These are phyloP conservation scores for Ophion ventricosus DNA, from an alignment of 2,888 invertebrate genomes.

Conservation along the genomic window DNA sequence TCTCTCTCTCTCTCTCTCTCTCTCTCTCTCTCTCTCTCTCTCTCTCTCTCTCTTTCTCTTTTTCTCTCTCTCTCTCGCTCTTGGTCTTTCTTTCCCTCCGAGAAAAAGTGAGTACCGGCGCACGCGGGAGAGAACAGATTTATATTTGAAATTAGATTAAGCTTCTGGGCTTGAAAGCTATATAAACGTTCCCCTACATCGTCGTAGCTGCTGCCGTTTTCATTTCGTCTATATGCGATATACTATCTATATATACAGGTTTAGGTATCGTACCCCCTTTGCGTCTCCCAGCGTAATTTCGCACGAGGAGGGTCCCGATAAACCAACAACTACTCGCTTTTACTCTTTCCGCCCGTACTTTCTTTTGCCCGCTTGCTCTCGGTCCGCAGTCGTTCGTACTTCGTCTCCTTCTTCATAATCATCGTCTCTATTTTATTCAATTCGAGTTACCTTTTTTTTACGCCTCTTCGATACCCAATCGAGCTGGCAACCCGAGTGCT, in stretches of 20 bases:
- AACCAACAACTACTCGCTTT: constrained; percentile 78
- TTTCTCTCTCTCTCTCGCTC: constrained; percentile 39
- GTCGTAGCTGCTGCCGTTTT: constrained; percentile 70
- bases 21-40: constrained; percentile 39
- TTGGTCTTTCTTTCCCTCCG: constrained; percentile 46
- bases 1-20: constrained; percentile 40
- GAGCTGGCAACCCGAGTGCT: constrained; percentile 40
- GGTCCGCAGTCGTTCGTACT: constrained; percentile 9
- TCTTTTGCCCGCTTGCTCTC: constrained; percentile 20
- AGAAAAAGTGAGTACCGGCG: constrained; percentile 69
- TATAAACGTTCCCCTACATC: constrained; percentile 79
- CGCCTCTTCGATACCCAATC: constrained; percentile 49
- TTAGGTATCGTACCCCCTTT: constrained; percentile 36
- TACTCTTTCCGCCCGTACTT: constrained; percentile 56
- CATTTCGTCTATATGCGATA: constrained; percentile 42
- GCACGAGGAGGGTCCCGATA: constrained; percentile 79
- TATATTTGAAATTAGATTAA: constrained; percentile 84
- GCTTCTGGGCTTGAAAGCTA: constrained; percentile 83
- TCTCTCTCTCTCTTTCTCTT: constrained; percentile 41
- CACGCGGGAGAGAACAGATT: constrained; percentile 80
- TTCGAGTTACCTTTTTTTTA: constrained; percentile 52
- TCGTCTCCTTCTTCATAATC: constrained; percentile 49
- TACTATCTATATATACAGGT: constrained; percentile 21
- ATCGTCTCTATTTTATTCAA: constrained; percentile 64
- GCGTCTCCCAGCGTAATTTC: constrained; percentile 76